Evolutionary conservation across 2,888 invertebrate species (phyloP), one percentile per base, ranked within the genome.

Genomic region (Heliconius ismenius): DNA sequence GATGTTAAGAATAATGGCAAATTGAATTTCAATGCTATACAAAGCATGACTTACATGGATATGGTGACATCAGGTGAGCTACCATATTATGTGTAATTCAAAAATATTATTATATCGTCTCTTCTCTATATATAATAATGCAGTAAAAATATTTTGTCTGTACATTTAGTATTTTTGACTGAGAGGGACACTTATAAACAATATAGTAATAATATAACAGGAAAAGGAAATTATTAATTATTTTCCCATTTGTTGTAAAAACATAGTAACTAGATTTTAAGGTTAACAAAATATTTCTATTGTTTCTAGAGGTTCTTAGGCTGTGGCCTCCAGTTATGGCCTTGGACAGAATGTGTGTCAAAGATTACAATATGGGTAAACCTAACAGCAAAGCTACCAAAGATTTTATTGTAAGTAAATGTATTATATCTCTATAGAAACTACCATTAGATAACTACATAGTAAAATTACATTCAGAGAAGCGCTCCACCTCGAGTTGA

Each of bases 31-130:
- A 93, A 93, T 39, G 85, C 85, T 1, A 82, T 95, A 0, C 86
- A 90, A 76, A 88, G 89, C 36, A 91, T 95, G 94, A 92, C 92
- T 68, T 95, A 95, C 79, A 82, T 95, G 87, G 95, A 95, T 75
- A 94, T 95, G 94, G 93, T 95, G 1, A 83, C 95, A 0, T 92
- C 93, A 79, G 92, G 92, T 92, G 79, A 78, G 26, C 62, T 43
- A 21, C 6, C 7, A 24, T 54, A 18, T 28, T 6, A 24, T 26
- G 13, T 24, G 4, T 13, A 24, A 1, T 9, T 7, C 32, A 32
- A 32, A 32, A 32, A 32, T 32, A 32, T 32, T 32, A 32, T 32
- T 32, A 32, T 32, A 32, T 32, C 28, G 28, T 28, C 28, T 28
- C 6, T 28, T 28, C 6, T 28, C 32, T 6, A 32, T 32, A 32